phyloP scores from a whole-genome alignment of 92 coral and sea anemone species.

The Zoanthus solanderi region DNA sequence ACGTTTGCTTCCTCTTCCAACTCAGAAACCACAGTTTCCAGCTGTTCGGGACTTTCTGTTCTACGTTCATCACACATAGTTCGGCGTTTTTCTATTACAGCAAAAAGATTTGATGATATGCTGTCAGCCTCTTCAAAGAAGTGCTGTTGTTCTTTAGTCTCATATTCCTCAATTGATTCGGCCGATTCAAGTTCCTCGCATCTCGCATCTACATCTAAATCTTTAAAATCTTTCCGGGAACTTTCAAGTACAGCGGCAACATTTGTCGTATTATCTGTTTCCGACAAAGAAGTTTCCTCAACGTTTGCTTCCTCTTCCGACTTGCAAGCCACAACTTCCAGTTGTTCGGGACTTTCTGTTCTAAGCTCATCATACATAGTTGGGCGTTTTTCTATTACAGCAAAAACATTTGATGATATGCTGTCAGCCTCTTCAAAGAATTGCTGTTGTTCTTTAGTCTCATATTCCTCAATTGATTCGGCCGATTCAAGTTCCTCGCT shows the following conservation, averaged over 20 bases:
- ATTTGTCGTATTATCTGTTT: background rate
- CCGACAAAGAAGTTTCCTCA: conserved; percentile 28
- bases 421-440: background rate
- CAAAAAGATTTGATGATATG: background rate
- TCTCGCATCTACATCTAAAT: background rate
- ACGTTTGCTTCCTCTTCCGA: conserved; percentile 37
- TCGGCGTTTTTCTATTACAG: background rate
- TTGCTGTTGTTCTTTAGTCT: background rate
- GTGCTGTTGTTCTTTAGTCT: background rate
- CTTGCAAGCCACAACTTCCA: conserved; percentile 2
- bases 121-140: background rate
- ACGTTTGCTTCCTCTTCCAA: conserved; percentile 30
- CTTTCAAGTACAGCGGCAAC: conserved; percentile 9
- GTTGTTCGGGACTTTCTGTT: conserved; percentile 47
- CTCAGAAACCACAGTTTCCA: background rate
- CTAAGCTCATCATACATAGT: conserved; percentile 13
- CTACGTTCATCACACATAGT: background rate
- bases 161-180: background rate
- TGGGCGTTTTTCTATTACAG: conserved; percentile 1
- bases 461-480: background rate
- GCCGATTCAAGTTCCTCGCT: background rate
- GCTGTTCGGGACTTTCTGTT: conserved; percentile 11
- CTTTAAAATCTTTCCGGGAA: background rate
- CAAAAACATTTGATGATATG: background rate
- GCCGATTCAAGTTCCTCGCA: too few species aligned